These are phyloP conservation scores for Eucera pruinosa DNA, from an alignment of 2,888 invertebrate species.

Conservation along the genomic window DNA sequence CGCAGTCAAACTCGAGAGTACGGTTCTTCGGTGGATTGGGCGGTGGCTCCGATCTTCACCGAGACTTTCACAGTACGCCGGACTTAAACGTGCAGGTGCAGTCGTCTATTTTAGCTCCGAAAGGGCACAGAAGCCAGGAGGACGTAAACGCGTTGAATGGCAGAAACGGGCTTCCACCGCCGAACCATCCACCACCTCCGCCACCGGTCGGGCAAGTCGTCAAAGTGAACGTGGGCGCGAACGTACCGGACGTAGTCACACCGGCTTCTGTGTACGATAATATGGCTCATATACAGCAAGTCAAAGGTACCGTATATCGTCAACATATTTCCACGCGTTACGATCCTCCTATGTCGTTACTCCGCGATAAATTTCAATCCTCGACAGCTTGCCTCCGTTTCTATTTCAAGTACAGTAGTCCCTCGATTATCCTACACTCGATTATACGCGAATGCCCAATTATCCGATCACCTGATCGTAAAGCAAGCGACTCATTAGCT, in stretches of 20 bases:
- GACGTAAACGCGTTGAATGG: constrained; percentile 86
- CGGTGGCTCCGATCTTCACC: constrained; percentile 87
- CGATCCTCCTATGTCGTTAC: not conserved
- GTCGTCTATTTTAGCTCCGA: constrained; percentile 77
- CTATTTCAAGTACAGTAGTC: no score
- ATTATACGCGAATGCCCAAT: no score
- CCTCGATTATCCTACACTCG: no score
- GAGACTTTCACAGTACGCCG: constrained; percentile 96
- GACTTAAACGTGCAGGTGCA: constrained; percentile 86
- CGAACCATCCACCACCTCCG: constrained; percentile 93
- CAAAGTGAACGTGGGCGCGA: constrained; percentile 87
- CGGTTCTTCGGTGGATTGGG: constrained; percentile 85
- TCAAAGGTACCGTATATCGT: constrained; percentile 81
- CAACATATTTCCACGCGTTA: not conserved
- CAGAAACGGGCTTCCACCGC: constrained; percentile 89
- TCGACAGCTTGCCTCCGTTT: not conserved
- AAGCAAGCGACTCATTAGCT: no score
- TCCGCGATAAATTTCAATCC: not conserved
- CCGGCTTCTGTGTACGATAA: constrained; percentile 83
- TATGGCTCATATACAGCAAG: constrained; percentile 84
- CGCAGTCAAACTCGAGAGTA: constrained; percentile 85
- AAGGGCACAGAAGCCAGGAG: constrained; percentile 90
- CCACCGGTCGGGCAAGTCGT: constrained; percentile 90
- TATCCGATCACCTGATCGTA: no score
- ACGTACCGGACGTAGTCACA: constrained; percentile 79